Base-by-base conservation (phyloP, 2,888 invertebrate species). In the Coleophora deauratella region DNA sequence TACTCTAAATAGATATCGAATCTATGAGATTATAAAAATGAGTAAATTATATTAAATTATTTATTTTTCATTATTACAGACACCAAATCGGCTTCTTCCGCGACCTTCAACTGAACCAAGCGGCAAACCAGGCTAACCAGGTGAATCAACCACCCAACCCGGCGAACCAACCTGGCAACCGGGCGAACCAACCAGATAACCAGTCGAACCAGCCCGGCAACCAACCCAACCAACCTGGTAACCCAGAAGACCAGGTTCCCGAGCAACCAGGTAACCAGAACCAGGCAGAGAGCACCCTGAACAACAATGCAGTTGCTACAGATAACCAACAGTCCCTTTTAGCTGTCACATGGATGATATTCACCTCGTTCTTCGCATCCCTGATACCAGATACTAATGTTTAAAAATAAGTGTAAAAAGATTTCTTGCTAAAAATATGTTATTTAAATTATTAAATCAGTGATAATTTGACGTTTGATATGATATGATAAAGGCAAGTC, bases 361-460 rank as follows among this genome's bases (percentile, higher is more conserved):
- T 98, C 54, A 91, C 95, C 1, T 93, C 97, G 2, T 98, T 98
- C 79, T 96, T 98, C 71, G 91, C 97, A 9, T 98, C 98, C 1
- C 86, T 99, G 41, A 91, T 98, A 70, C 98, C 98, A 0, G 96
- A 97, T 64, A 92, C 93, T 52, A 96, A 81, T 47, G 73, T 69
- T 47, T 55, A 39, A 46, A 33, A 11, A 13, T 13, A 35, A 35
- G 14, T 30, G 13, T 37, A 33, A 14, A 35, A n/a, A 11, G 28
- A 8, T 15, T 11, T 11, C 6, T 14, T 31, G 3, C 6, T 35
- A n/a, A 36, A 27, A 32, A 21, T 27, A 33, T 33, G 21, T 37
- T 11, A 4, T 9, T 4, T 31, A 4, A 4, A n/a, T 31, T 31
- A 1, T 10, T 31, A 4, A n/a, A 8, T 10, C 14, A 21, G 27